Evolutionary conservation across 1,140 invertebrate genomes (phyloP).

Genomic region (Drosophila nikananu): DNA sequence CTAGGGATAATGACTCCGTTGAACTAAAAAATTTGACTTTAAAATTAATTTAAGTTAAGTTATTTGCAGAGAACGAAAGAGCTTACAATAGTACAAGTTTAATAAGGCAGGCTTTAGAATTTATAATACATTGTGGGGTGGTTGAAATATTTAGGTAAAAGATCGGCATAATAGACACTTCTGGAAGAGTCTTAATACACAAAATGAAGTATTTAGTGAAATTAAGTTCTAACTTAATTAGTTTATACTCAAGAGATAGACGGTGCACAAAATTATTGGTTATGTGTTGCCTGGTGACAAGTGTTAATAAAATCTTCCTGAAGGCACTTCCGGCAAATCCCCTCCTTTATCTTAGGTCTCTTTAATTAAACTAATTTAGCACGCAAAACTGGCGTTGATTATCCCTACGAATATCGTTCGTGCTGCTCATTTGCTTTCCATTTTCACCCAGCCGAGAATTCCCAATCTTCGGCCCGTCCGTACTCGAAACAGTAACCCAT

Average conservation of each 20-base stretch:
- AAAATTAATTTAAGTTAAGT: background rate
- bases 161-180: too few species aligned
- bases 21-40: background rate
- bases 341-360: too few species aligned
- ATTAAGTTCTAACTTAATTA: too few species aligned
- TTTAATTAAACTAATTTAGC: constrained; percentile 9
- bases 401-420: background rate
- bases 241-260: too few species aligned
- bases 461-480: background rate
- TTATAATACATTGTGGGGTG: too few species aligned
- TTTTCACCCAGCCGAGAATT: background rate
- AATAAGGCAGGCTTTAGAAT: too few species aligned
- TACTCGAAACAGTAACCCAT: constrained; percentile 32
- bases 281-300: background rate
- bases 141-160: too few species aligned
- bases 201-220: too few species aligned
- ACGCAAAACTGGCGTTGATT: constrained; percentile 2
- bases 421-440: background rate
- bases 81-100: too few species aligned
- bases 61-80: background rate
- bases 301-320: background rate
- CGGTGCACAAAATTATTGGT: too few species aligned
- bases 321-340: background rate
- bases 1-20: background rate
- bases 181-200: too few species aligned